These are phyloP conservation scores for Indicator maculatus DNA, from an alignment of 2,113 vertebrate genomes.

Conservation along the genomic window DNA sequence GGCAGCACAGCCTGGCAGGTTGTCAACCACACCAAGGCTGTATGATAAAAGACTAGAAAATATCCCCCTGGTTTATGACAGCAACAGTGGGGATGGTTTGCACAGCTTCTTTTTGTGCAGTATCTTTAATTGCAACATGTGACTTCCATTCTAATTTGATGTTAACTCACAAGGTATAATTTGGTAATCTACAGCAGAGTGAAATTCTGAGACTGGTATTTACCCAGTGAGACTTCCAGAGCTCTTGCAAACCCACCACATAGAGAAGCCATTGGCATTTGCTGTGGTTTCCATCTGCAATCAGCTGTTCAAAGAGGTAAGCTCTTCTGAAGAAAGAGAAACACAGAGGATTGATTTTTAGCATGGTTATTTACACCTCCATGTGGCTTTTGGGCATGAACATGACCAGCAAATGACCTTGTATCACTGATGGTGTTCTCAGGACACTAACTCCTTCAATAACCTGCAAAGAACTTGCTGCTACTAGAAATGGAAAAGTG, in stretches of 20 bases:
- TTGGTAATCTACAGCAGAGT: not conserved
- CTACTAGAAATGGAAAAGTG: not conserved
- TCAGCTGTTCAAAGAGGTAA: not conserved
- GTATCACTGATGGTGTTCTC: not conserved
- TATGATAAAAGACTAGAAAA: not conserved
- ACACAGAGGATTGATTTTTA: not conserved
- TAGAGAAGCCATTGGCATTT: not conserved
- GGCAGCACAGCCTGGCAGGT: too few relatives aligned
- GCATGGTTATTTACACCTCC: rapidly evolving
- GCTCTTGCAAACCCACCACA: not conserved
- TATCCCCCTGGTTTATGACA: not conserved
- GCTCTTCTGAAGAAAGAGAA: not conserved
- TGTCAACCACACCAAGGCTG: too few relatives aligned
- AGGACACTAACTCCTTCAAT: not conserved
- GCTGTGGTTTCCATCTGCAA: not conserved
- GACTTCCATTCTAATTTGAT: not conserved
- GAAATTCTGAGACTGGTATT: not conserved
- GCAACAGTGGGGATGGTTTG: not conserved
- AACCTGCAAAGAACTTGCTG: not conserved
- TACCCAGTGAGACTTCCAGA: not conserved
- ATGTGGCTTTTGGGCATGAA: not conserved
- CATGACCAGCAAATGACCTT: not conserved
- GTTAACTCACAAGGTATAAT: not conserved
- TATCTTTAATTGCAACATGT: not conserved
- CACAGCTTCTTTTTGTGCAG: not conserved